A percentile compares a stretch with the other conserved stretches of the same genome.
phyloP scores from a whole-genome alignment of 2,888 invertebrate genomes.

The Petrolisthes manimaculis region DNA sequence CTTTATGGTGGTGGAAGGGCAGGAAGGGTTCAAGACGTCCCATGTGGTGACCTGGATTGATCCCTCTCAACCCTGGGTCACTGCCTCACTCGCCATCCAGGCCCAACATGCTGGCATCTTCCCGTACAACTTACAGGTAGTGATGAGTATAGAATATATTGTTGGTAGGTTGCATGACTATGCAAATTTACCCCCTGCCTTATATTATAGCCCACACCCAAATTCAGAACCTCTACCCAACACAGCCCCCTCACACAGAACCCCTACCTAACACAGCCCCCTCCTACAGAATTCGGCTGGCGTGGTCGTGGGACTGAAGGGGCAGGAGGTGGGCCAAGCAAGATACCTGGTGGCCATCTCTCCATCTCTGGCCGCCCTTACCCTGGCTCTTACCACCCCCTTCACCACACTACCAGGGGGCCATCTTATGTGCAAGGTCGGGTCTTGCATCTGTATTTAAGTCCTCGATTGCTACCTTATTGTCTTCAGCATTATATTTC shows the following conservation, averaged over 20 bases:
- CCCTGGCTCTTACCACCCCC: slow-evolving; percentile 34
- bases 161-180: no score
- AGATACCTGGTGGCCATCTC: slow-evolving; percentile 26
- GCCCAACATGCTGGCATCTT: slow-evolving; percentile 58
- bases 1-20: slow-evolving; percentile 37
- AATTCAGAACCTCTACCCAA: neutral
- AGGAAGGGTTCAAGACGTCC: slow-evolving; percentile 50
- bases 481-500: no score
- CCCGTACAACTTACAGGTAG: slow-evolving; percentile 58
- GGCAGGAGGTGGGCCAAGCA: slow-evolving; percentile 25
- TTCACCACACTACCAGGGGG: slow-evolving; percentile 21
- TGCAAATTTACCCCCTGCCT: no score
- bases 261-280: neutral
- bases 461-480: no score
- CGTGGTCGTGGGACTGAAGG: slow-evolving; percentile 16
- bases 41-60: slow-evolving; percentile 42
- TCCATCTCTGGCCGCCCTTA: slow-evolving; percentile 23
- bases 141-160: no score
- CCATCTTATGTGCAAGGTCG: slow-evolving; percentile 36
- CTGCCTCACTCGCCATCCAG: slow-evolving; percentile 23
- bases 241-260: neutral
- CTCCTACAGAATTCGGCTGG: slow-evolving; percentile 34
- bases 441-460: neutral
- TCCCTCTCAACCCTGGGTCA: slow-evolving; percentile 45
- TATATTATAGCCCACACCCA: neutral